Percentiles rank a stretch among this genome's conserved stretches.
These are phyloP conservation scores for Melolontha melolontha DNA, from an alignment of 2,888 invertebrate genomes.

Conservation along the genomic window DNA sequence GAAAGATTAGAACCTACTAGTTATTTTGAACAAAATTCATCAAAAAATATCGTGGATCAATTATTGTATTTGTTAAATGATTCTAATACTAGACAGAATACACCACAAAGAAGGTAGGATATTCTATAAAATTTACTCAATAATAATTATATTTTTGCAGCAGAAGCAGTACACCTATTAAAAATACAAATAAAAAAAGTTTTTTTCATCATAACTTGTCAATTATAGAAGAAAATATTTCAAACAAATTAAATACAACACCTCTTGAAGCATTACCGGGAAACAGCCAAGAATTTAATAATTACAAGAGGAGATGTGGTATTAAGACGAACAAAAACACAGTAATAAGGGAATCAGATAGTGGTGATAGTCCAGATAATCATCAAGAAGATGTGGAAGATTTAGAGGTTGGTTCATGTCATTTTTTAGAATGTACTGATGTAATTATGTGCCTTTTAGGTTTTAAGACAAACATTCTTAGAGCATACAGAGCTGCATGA, in stretches of 20 bases:
- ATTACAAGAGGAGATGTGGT: conserved; percentile 6
- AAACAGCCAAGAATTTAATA: conserved; percentile 38
- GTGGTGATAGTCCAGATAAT: too few species aligned
- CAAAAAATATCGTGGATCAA: conserved; percentile 55
- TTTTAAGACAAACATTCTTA: too few species aligned
- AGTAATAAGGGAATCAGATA: conserved; percentile 26
- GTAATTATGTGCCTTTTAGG: too few species aligned
- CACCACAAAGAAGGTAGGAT: too few species aligned
- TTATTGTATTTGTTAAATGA: conserved; percentile 58
- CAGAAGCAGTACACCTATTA: conserved; percentile 39
- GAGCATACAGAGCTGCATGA: too few species aligned
- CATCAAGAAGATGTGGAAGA: too few species aligned
- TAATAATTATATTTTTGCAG: too few species aligned
- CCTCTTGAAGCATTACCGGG: too few species aligned
- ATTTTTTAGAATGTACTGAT: too few species aligned
- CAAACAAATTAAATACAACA: conserved; percentile 46
- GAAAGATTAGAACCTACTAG: conserved; percentile 59
- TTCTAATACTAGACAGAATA: conserved; percentile 28
- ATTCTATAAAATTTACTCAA: background rate
- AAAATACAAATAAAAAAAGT: conserved; percentile 16
- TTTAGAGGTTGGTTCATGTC: too few species aligned
- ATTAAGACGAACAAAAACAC: conserved; percentile 27
- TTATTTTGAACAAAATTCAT: conserved; percentile 55
- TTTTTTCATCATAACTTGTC: conserved; percentile 33
- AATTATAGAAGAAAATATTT: conserved; percentile 37